Evolutionary conservation across 2,888 invertebrate genomes (phyloP).

Genomic region (Aproaerema taeniolella): DNA sequence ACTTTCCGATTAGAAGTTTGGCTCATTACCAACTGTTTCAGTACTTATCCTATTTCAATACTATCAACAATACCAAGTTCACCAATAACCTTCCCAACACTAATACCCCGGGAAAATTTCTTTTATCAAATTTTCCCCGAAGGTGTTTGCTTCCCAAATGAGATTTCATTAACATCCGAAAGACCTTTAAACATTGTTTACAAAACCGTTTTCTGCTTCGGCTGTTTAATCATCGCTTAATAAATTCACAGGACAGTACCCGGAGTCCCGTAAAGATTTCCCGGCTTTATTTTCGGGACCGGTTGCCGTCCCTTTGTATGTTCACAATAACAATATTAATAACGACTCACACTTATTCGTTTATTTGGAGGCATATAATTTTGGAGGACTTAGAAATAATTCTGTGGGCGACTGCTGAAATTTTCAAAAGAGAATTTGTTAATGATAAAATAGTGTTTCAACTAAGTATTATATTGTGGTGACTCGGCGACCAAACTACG

Average conservation of each 20-base stretch:
- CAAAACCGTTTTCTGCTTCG: conserved; percentile 14
- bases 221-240: conserved; percentile 17
- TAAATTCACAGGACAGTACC: conserved; percentile 18
- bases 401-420: no score
- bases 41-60: background rate
- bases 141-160: conserved; percentile 21
- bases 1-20: no score
- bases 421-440: no score
- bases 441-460: no score
- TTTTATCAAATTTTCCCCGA: conserved; percentile 10
- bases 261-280: conserved; percentile 11
- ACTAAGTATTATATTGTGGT: no score
- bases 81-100: background rate
- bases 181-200: conserved; percentile 22
- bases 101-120: conserved; percentile 7
- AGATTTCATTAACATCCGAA: conserved; percentile 20
- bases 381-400: no score
- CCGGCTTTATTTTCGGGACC: conserved; percentile 10
- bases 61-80: background rate
- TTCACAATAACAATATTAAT: background rate
- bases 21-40: no score
- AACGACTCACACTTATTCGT: no score
- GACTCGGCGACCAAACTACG: no score
- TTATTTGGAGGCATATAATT: no score
- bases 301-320: background rate